Conservation (phyloP, 1,140 invertebrate genomes). For the Drosophila saltans region DNA sequence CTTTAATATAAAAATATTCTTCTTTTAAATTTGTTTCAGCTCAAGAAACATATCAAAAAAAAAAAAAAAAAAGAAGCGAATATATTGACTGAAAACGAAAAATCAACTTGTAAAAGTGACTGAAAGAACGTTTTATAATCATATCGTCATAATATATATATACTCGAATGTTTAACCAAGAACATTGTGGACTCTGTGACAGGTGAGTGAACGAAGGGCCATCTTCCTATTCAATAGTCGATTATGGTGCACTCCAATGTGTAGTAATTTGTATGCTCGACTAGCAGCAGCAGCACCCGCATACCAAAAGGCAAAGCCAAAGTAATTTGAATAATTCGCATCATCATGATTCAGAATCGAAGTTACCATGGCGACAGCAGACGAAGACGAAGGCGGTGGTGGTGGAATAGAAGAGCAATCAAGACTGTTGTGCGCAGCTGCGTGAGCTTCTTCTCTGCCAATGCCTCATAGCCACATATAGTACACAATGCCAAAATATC, state of each 20-base stretch:
- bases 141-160: constrained; percentile 7
- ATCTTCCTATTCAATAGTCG: constrained; percentile 6
- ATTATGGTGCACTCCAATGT: constrained; percentile 33
- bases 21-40: constrained; percentile 21
- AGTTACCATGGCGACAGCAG: constrained; percentile 25
- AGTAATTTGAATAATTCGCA: constrained; percentile 70
- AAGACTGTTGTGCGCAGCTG: constrained; percentile 55
- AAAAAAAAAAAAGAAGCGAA: constrained; percentile 10
- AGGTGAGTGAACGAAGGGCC: constrained; percentile 23
- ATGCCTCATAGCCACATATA: constrained; percentile 18
- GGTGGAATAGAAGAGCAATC: background rate
- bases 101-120: constrained; percentile 2
- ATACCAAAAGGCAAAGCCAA: constrained; percentile 40
- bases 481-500: constrained; percentile 67
- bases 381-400: background rate
- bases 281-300: constrained; percentile 15
- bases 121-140: background rate
- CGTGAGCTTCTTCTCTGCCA: constrained; percentile 48
- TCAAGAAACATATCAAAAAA: constrained; percentile 22
- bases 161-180: background rate
- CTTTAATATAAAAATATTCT: background rate
- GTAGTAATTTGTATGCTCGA: constrained; percentile 61
- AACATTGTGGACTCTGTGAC: constrained; percentile 1
- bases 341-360: constrained; percentile 47
- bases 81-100: constrained; percentile 26